Evolutionary conservation across 2,113 vertebrate species (phyloP), one percentile per base, ranked within the genome.

Genomic region (Nyctibius bracteatus): DNA sequence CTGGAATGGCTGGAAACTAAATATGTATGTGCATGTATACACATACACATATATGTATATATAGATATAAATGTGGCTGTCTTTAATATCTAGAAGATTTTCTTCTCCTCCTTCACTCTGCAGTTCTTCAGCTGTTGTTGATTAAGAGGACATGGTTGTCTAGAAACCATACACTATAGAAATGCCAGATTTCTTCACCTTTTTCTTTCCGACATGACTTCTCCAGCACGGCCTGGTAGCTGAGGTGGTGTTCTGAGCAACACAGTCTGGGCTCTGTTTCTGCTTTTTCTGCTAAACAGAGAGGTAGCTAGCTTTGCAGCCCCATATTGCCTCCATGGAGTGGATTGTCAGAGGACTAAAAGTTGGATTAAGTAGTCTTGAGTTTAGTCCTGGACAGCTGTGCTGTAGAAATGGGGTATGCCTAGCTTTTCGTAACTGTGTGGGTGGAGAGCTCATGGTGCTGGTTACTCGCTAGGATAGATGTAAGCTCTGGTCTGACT

Each of bases 381-480:
- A 54, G 27, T 54, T 47, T 73, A 59, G 21, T 67, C 46, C 39
- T 47, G 30, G 13, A 12, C 43, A 47, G 17, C 30, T 27, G 28
- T 88, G 39, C 46, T 61, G 19, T 43, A 35, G 65, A 39, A 63
- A 30, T 22, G 55, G 63, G 18, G 8, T 27, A 12, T 11, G 21
- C 35, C 75, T 22, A 18, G 43, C 28, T 35, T 51, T 68, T 41
- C 0, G 2, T 58, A 41, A 22, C 31, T 54, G 5, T 20, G 65
- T 0, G 0, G 11, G 30, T 71, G 19, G 33, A 43, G 21, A 78
- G 23, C 35, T 78, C 2, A 2, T 49, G 6, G 28, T 30, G 8
- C 14, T 65, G 61, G 9, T 79, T 57, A 41, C 39, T 81, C 0
- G 0, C 37, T 35, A 15, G 83, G 44, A 22, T 74, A 23, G n/a